Conservation (phyloP, 1,140 invertebrate genomes). For the Chymomyza costata region DNA sequence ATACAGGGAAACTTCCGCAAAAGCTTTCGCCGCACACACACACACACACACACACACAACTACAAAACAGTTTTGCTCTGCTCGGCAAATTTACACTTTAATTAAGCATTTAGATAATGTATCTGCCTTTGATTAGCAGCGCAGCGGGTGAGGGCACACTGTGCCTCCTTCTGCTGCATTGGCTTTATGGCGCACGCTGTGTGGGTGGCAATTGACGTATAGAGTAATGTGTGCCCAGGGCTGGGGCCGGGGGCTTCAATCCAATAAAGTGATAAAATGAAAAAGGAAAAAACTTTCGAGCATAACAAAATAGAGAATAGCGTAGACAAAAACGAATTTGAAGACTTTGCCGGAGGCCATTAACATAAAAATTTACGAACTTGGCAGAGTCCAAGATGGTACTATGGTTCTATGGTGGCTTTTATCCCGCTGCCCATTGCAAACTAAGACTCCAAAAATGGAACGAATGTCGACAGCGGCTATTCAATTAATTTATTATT, state of each 20-base stretch:
- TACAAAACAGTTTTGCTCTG: slow-evolving; percentile 23
- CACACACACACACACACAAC: too few relatives aligned
- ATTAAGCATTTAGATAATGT: slow-evolving; percentile 60
- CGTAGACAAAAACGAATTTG: too few relatives aligned
- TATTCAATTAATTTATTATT: slow-evolving; percentile 73
- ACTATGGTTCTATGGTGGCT: slow-evolving; percentile 4
- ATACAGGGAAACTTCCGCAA: slow-evolving; percentile 2
- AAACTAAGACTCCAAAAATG: slow-evolving; percentile 36
- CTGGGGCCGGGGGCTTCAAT: background rate
- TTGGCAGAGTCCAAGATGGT: slow-evolving; percentile 3
- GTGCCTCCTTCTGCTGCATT: too few relatives aligned
- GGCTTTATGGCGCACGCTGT: too few relatives aligned
- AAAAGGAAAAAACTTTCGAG: too few relatives aligned
- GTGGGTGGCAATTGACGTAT: too few relatives aligned
- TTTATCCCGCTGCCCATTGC: slow-evolving; percentile 1
- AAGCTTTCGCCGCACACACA: too few relatives aligned
- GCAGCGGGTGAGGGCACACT: slow-evolving; percentile 7
- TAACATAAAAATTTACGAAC: slow-evolving; percentile 29
- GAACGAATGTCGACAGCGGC: slow-evolving; percentile 55
- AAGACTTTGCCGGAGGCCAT: too few relatives aligned
- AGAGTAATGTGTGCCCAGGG: too few relatives aligned
- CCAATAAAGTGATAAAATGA: slow-evolving; percentile 3
- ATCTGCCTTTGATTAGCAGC: slow-evolving; percentile 57
- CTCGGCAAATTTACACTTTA: slow-evolving; percentile 58
- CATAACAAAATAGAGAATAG: too few relatives aligned